Base-by-base conservation (phyloP, 2,888 invertebrate species). In the Melipona bicolor region DNA sequence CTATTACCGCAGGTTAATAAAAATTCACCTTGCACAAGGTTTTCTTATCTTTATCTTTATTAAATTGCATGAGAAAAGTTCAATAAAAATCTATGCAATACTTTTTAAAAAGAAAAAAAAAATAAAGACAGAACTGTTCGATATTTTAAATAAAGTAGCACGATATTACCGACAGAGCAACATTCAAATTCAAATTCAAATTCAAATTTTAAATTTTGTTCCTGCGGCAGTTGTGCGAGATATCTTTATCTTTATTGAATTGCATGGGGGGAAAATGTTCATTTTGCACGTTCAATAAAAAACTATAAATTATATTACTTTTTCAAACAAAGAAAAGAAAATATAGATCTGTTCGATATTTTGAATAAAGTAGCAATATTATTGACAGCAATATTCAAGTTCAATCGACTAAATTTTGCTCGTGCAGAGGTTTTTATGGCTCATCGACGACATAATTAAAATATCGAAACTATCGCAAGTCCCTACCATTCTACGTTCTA, bases 1-100 rank as follows among this genome's bases (percentile, higher is more conserved):
- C 95, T 95, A 84, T 92, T 93, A 36, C 21, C 27, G 27, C 6
- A 54, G 24, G 27, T 79, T 85, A 83, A 27, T 21, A 43, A 52
- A 70, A 27, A 70, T 59, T 24, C 68, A 17, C 21, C 13, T 27
- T 50, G 32, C 49, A n/a, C 15, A 5, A n/a, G 5, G 3, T 15
- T 24, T n/a, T 56, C 56, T 21, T 56, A 21, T n/a, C 4, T 56
- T n/a, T 56, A 56, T 56, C 4, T 56, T 56, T 56, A 56, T 21
- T n/a, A n/a, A 56, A 56, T n/a, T n/a, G 56, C n/a, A 56, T 32
- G 4, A 4, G 32, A 32, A 32, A 32, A 32, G 32, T 32, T 32
- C 32, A 32, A 32, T 32, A 32, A 32, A 32, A 32, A 32, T 32
- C 32, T 32, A 32, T 32, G 32, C 32, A 32, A 4, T 32, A 32